Percentiles rank a stretch among this genome's conserved stretches.
phyloP scores from a whole-genome alignment of 2,888 invertebrate genomes.

The Eurois occulta region DNA sequence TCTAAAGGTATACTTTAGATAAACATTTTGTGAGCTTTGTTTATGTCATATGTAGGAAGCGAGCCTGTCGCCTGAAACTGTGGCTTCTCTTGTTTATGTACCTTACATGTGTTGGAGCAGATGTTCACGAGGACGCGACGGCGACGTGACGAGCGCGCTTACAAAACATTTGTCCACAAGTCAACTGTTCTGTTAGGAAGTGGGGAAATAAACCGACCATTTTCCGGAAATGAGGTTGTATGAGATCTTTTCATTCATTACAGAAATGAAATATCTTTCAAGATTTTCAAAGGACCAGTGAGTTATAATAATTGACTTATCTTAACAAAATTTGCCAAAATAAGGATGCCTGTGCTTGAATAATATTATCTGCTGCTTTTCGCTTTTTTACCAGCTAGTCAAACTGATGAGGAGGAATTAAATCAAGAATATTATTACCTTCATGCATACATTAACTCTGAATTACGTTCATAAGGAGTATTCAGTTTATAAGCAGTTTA shows the following conservation, averaged over 20 bases:
- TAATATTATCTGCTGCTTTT: not conserved
- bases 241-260: not conserved
- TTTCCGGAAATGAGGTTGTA: not conserved
- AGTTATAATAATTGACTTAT: not conserved
- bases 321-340: not conserved
- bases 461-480: no score
- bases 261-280: not conserved
- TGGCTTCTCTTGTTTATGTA: not conserved
- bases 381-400: not conserved
- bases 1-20: not conserved
- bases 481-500: no score
- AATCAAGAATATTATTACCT: no score
- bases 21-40: no score
- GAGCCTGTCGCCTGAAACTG: not conserved
- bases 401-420: not conserved
- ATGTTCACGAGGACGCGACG: not conserved
- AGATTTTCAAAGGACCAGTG: not conserved
- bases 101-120: slow-evolving; percentile 35
- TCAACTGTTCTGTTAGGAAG: not conserved
- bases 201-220: not conserved
- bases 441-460: no score
- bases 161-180: slow-evolving; percentile 32
- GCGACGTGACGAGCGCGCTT: slow-evolving; percentile 1
- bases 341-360: not conserved
- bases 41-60: not conserved